Percentiles rank a stretch among this genome's conserved stretches.
These are phyloP conservation scores for Nesoenas mayeri DNA, from an alignment of 2,113 vertebrate species.

Conservation along the genomic window DNA sequence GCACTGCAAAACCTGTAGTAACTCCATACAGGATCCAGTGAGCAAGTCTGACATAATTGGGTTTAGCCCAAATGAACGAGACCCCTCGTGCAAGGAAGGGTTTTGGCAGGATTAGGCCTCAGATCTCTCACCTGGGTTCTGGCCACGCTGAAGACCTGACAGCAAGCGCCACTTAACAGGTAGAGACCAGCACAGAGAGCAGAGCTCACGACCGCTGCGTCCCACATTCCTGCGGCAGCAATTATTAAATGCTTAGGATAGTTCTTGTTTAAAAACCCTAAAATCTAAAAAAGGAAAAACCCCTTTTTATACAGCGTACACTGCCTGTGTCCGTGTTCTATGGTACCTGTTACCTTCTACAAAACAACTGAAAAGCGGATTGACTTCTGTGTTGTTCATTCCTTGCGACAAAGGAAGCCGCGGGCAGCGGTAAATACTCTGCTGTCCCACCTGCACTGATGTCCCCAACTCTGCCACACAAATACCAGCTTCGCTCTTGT, in stretches of 20 bases:
- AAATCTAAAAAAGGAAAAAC: background rate
- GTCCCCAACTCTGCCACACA: background rate
- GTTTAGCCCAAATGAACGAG: background rate
- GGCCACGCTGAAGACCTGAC: background rate
- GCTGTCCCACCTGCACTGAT: background rate
- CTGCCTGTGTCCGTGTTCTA: background rate
- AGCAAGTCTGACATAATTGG: background rate
- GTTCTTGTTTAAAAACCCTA: background rate
- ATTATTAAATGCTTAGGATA: background rate
- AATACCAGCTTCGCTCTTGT: background rate
- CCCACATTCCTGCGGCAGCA: background rate
- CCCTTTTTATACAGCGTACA: background rate
- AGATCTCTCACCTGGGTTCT: background rate
- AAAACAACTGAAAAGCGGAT: background rate
- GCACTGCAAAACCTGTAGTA: background rate
- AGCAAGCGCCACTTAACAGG: background rate
- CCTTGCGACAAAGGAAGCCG: background rate
- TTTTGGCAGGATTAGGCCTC: background rate
- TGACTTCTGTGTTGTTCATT: background rate
- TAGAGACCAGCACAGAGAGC: background rate
- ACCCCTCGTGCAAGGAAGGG: background rate
- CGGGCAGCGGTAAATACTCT: background rate
- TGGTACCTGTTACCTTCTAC: background rate
- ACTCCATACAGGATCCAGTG: background rate
- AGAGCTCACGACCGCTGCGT: background rate